phyloP scores from a whole-genome alignment of 1,140 invertebrate genomes.

The Calliopsis andreniformis region DNA sequence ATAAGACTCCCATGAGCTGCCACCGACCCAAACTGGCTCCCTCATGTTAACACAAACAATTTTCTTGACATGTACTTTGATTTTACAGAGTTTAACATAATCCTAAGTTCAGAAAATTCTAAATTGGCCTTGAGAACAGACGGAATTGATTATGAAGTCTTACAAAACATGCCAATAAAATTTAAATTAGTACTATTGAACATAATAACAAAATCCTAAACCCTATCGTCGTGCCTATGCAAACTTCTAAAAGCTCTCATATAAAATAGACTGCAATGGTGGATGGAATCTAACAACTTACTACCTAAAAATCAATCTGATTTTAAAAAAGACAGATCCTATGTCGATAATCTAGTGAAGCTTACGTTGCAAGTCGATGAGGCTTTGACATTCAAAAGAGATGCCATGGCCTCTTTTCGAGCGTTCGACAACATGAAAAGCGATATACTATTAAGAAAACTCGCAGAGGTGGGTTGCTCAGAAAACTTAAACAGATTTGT shows the following conservation, averaged over 20 bases:
- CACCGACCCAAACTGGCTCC: slow-evolving; percentile 4
- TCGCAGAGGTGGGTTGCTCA: slow-evolving; percentile 37
- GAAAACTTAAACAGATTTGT: slow-evolving; percentile 7
- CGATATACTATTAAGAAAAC: slow-evolving; percentile 22
- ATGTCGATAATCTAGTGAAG: slow-evolving; percentile 30
- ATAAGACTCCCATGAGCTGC: slow-evolving; percentile 4
- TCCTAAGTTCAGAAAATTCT: no score
- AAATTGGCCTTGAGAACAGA: no score
- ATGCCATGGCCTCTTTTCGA: slow-evolving; percentile 8
- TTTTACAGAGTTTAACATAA: no score
- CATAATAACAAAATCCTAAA: no score
- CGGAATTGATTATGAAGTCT: no score
- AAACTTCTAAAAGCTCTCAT: no score
- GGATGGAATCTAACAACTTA: no score
- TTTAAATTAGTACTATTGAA: no score
- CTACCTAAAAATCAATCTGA: neutral
- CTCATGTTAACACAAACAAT: neutral
- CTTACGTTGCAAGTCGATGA: slow-evolving; percentile 31
- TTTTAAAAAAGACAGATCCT: slow-evolving; percentile 38
- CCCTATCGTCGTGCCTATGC: no score
- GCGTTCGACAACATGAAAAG: slow-evolving; percentile 45
- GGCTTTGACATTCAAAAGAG: slow-evolving; percentile 19
- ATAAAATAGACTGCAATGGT: no score
- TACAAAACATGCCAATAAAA: no score
- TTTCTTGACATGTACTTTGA: neutral